Conservation (phyloP, 2,888 invertebrate genomes). For the Amphipoea oculea region DNA sequence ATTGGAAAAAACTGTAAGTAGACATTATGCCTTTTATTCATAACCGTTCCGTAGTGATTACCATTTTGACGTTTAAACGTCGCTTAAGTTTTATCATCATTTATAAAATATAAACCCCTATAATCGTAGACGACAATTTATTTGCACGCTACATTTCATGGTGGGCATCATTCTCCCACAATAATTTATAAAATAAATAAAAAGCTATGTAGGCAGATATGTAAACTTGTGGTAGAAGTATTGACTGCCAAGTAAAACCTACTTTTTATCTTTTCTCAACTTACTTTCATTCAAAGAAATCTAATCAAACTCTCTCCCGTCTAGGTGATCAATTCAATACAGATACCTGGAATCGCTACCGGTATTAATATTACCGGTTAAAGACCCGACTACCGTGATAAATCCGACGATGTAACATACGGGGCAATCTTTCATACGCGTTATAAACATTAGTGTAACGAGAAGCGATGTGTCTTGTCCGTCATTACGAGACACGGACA, state of each 20-base stretch:
- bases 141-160: no score
- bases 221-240: background rate
- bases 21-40: no score
- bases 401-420: conserved; percentile 2
- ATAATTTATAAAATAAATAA: conserved; percentile 5
- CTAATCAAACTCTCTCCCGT: conserved; percentile 9
- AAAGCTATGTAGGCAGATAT: background rate
- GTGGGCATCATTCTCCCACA: background rate
- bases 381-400: conserved; percentile 15
- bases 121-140: no score
- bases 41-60: no score
- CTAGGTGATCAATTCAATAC: conserved; percentile 14
- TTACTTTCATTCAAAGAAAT: conserved; percentile 9
- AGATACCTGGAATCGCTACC: conserved; percentile 24
- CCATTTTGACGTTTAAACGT: no score
- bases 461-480: conserved; percentile 47
- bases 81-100: no score
- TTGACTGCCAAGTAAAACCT: conserved; percentile 8
- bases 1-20: no score
- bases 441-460: conserved; percentile 43
- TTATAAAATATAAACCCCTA: no score
- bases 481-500: conserved; percentile 23
- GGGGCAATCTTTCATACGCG: conserved; percentile 40
- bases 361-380: conserved; percentile 28
- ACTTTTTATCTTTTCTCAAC: background rate